These are phyloP conservation scores for Drosophila melanogaster DNA, from an alignment of 1,140 invertebrate genomes.

Conservation along the genomic window DNA sequence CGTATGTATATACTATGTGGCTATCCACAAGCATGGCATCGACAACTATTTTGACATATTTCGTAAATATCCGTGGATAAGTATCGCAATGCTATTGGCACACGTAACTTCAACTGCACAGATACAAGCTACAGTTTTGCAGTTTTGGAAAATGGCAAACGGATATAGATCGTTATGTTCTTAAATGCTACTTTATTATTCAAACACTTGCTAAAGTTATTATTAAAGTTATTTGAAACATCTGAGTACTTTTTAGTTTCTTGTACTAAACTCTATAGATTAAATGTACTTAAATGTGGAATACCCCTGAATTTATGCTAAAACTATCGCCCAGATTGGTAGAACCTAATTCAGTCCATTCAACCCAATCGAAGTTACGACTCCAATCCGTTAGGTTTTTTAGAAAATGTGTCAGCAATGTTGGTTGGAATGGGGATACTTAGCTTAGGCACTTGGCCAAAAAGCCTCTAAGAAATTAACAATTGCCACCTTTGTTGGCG, in stretches of 20 bases:
- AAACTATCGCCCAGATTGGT: no score
- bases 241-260: no score
- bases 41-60: constrained; percentile 27
- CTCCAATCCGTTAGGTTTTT: neutral
- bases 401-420: constrained; percentile 23
- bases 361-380: neutral
- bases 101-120: neutral
- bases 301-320: no score
- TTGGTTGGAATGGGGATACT: constrained; percentile 2
- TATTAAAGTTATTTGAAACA: no score
- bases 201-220: no score
- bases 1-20: neutral
- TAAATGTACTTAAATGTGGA: no score
- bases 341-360: neutral
- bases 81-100: constrained; percentile 14
- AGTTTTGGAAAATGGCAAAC: no score
- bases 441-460: neutral
- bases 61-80: constrained; percentile 1
- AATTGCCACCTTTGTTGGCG: constrained; percentile 30
- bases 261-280: no score
- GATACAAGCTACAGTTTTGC: neutral
- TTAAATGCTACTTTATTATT: no score
- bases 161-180: neutral
- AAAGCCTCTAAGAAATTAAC: constrained; percentile 17
- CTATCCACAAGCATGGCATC: constrained; percentile 5